Conservation (phyloP, 2,113 vertebrate species). For the Gallinago media region DNA sequence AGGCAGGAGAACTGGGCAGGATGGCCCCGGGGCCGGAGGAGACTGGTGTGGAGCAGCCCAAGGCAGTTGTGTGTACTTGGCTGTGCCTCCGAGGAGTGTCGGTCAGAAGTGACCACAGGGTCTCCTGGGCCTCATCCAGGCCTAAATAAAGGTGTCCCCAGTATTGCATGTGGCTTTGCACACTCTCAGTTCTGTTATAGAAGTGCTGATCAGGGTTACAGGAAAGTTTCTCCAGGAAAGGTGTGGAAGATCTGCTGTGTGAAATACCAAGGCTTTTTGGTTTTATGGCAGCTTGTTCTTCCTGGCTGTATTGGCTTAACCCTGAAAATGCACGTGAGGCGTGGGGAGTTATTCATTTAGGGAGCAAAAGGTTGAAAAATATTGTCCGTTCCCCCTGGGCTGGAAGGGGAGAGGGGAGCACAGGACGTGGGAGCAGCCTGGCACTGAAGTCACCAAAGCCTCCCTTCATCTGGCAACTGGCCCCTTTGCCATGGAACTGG, state of each 20-base stretch:
- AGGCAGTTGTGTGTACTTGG: background rate
- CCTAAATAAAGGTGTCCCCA: background rate
- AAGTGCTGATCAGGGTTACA: background rate
- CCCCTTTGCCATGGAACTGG: background rate
- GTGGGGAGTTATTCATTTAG: background rate
- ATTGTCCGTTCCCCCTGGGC: background rate
- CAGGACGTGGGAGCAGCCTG: background rate
- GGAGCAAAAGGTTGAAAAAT: background rate
- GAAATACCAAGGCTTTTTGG: background rate
- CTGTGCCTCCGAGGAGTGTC: background rate
- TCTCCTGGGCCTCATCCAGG: background rate
- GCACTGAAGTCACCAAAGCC: accelerated
- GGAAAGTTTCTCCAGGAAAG: background rate
- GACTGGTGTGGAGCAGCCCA: background rate
- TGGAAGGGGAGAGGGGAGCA: background rate
- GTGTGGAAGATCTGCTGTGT: background rate
- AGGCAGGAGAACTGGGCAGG: background rate
- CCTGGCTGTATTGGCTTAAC: background rate
- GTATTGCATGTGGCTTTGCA: accelerated
- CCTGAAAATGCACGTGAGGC: background rate
- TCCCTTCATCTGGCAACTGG: background rate
- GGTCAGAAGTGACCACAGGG: background rate
- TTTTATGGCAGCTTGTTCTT: background rate
- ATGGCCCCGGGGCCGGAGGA: background rate
- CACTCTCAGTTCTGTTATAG: background rate